These are phyloP conservation scores for Artibeus lituratus DNA, from an alignment of 2,797 vertebrate species.

Conservation along the genomic window DNA sequence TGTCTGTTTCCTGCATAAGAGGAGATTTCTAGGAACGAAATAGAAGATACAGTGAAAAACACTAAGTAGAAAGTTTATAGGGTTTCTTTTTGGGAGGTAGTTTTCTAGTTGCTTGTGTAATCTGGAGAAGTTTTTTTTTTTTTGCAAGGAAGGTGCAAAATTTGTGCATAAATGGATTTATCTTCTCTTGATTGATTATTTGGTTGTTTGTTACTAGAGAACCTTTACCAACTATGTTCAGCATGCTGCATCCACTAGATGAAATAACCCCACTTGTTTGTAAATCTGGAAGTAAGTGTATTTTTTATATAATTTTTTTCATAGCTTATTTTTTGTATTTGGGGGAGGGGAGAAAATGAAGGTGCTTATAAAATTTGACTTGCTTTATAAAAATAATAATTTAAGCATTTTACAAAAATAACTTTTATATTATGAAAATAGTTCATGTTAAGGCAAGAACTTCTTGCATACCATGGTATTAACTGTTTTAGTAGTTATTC, in stretches of 20 bases:
- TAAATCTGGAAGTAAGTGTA: slow-evolving; percentile 90
- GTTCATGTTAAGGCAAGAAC: not conserved
- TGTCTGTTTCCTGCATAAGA: not conserved
- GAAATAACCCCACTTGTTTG: slow-evolving; percentile 95
- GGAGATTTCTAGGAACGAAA: not conserved
- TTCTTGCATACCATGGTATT: not conserved
- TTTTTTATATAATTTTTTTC: slow-evolving; percentile 31
- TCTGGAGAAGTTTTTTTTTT: not conserved
- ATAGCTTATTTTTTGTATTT: not conserved
- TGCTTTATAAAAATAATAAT: slow-evolving; percentile 32
- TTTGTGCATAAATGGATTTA: not conserved
- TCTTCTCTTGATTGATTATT: not conserved
- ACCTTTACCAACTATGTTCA: slow-evolving; percentile 95
- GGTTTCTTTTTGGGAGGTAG: not conserved
- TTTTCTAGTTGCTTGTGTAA: not conserved
- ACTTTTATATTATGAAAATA: not conserved
- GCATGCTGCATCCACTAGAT: slow-evolving; percentile 97
- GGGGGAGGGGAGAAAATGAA: not conserved
- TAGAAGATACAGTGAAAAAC: not conserved
- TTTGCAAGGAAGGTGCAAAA: not conserved
- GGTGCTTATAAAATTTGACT: not conserved
- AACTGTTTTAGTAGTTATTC: not conserved
- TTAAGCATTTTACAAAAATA: slow-evolving; percentile 14
- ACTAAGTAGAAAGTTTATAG: not conserved
- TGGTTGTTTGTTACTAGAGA: slow-evolving; percentile 85